Evolutionary conservation across 2,113 vertebrate genomes (phyloP).

Genomic region (Podarcis muralis): DNA sequence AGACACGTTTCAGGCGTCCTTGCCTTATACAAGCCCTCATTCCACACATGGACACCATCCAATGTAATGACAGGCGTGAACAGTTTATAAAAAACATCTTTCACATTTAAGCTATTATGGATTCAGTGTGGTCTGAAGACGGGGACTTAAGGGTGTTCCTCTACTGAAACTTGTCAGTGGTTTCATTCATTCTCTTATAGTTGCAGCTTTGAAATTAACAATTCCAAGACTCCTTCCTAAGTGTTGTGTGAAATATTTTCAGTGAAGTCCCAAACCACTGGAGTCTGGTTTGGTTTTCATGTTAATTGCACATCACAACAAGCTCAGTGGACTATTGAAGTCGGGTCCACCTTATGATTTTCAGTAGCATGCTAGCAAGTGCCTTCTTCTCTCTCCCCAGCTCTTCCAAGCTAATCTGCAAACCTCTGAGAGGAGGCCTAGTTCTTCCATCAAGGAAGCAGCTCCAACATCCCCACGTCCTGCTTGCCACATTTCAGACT

Average conservation of each 20-base stretch:
- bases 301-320: background rate
- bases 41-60: background rate
- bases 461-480: background rate
- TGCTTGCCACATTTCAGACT: too few relatives aligned
- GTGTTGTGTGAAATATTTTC: slow-evolving; percentile 57
- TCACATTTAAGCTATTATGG: slow-evolving; percentile 38
- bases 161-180: slow-evolving; percentile 22
- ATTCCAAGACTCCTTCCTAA: slow-evolving; percentile 49
- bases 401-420: background rate
- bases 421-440: background rate
- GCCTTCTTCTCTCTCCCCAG: too few relatives aligned
- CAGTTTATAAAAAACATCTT: slow-evolving; percentile 8
- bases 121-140: slow-evolving; percentile 30
- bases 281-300: slow-evolving; percentile 57
- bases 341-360: background rate
- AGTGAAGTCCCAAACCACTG: slow-evolving; percentile 64
- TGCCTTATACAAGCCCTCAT: background rate
- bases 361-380: background rate
- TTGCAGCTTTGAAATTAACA: slow-evolving; percentile 40
- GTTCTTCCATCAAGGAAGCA: background rate
- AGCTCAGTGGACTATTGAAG: background rate
- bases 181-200: slow-evolving; percentile 37
- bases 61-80: background rate
- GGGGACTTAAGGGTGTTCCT: slow-evolving; percentile 30
- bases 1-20: background rate